Evolutionary conservation across 92 coral and sea anemone genomes (phyloP).

Genomic region (Parazoanthus atlanticus): DNA sequence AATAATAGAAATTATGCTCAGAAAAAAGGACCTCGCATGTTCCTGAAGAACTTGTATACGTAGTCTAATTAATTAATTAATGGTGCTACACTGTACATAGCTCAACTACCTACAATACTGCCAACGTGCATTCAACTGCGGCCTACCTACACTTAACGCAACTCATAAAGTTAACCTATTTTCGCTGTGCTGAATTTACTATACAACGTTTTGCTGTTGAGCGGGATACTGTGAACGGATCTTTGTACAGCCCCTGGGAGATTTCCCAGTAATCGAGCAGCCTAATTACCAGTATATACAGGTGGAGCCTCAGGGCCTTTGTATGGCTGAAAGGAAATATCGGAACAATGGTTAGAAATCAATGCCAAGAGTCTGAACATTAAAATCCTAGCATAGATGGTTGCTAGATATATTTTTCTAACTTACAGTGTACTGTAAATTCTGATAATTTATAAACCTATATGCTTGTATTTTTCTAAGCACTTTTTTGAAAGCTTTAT

Average conservation of each 20-base stretch:
- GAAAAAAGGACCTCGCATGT: background rate
- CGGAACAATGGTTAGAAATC: background rate
- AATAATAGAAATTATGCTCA: too few relatives aligned
- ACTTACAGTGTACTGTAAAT: too few relatives aligned
- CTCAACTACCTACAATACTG: too few relatives aligned
- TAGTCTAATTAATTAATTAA: too few relatives aligned
- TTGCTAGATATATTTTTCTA: too few relatives aligned
- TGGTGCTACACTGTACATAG: too few relatives aligned
- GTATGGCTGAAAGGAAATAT: slow-evolving; percentile 2
- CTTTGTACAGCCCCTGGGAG: background rate
- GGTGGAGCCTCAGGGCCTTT: slow-evolving; percentile 11
- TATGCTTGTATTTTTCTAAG: too few relatives aligned
- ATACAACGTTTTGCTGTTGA: background rate
- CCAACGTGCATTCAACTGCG: background rate
- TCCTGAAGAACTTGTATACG: background rate
- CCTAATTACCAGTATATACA: background rate
- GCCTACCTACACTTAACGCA: too few relatives aligned
- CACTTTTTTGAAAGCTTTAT: too few relatives aligned
- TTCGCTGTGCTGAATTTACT: background rate
- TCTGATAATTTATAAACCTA: too few relatives aligned
- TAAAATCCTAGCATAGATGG: too few relatives aligned
- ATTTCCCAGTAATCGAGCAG: background rate
- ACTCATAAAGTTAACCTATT: background rate
- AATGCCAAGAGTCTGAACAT: background rate
- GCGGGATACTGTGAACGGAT: background rate